phyloP scores from a whole-genome alignment of 2,797 vertebrate species.

The Myotis pilosus region DNA sequence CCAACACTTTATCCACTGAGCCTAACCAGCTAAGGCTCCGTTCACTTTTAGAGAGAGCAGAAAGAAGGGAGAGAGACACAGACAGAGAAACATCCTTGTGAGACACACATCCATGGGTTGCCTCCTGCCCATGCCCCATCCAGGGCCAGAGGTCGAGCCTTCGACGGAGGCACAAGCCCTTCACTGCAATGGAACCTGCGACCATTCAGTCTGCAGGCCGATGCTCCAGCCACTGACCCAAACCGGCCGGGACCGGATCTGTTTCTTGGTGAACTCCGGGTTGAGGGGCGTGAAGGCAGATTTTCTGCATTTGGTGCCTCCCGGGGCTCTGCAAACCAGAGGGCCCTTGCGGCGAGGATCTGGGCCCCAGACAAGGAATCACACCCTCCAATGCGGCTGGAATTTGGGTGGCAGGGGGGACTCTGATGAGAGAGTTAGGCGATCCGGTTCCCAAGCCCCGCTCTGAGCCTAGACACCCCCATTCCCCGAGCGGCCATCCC shows the following conservation, averaged over 20 bases:
- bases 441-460: background rate
- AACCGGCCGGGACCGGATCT: background rate
- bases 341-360: background rate
- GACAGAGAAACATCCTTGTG: no score
- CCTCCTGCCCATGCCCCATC: no score
- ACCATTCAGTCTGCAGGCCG: no score
- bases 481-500: background rate
- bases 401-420: background rate
- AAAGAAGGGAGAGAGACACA: no score
- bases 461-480: background rate
- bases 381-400: fast-evolving
- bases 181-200: no score
- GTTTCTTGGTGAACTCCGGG: background rate
- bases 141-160: no score
- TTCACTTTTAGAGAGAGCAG: no score
- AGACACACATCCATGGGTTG: no score
- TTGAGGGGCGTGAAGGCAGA: background rate
- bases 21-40: no score
- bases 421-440: background rate
- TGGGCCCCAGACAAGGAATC: background rate
- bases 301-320: background rate
- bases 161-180: no score
- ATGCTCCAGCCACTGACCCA: no score
- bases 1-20: no score
- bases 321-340: background rate